Evolutionary conservation across 2,113 vertebrate species (phyloP).

Genomic region (Hemibagrus wyckioides): DNA sequence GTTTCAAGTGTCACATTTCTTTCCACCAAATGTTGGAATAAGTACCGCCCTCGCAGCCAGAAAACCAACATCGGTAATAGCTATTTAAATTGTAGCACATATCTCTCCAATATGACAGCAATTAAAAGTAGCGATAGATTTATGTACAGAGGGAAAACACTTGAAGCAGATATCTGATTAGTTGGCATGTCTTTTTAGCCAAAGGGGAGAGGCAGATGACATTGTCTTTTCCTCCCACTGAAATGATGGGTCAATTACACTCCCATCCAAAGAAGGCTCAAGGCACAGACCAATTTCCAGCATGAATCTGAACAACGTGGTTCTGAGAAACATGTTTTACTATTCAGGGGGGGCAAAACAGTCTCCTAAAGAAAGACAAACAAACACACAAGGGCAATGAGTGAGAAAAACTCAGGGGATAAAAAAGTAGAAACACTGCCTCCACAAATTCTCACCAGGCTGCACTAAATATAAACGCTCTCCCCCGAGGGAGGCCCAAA

Average conservation of each 20-base stretch:
- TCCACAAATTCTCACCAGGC: constrained; percentile 20
- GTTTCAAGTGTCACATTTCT: not conserved
- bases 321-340: not conserved
- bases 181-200: constrained; percentile 9
- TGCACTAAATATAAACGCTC: constrained; percentile 50
- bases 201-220: constrained; percentile 1
- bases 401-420: constrained; percentile 4
- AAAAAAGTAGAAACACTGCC: constrained; percentile 11
- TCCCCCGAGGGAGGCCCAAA: constrained; percentile 29
- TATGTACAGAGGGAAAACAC: not conserved
- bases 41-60: not conserved
- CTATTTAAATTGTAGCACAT: constrained; percentile 1
- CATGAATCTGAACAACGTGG: not conserved
- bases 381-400: not conserved
- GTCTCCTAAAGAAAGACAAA: not conserved
- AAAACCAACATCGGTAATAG: not conserved
- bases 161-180: not conserved
- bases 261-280: constrained; percentile 7
- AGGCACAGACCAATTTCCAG: constrained; percentile 13
- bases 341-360: not conserved
- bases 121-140: not conserved
- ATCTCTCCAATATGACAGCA: not conserved
- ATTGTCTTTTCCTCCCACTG: constrained; percentile 17
- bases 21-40: not conserved
- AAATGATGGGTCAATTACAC: constrained; percentile 21